A percentile compares a stretch with the other conserved stretches of the same genome.
Conservation (phyloP, 2,797 vertebrate genomes). For the Urosaurus nigricauda region DNA sequence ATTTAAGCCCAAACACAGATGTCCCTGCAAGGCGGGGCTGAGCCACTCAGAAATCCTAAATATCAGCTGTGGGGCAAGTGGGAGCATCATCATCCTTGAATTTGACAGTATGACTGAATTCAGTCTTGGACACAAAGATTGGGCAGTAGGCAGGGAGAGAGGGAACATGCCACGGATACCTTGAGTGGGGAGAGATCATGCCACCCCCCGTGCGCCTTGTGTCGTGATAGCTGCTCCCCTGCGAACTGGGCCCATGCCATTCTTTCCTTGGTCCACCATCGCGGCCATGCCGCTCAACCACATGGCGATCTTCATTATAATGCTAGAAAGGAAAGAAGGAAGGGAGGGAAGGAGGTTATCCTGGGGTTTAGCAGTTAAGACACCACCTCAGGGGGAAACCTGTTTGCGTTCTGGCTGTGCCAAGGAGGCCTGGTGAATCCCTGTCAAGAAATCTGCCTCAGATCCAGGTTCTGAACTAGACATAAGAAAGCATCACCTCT, state of each 20-base stretch:
- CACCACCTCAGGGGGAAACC: neutral
- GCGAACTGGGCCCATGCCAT: slow-evolving; percentile 91
- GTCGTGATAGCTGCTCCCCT: slow-evolving; percentile 87
- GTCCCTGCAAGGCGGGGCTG: neutral
- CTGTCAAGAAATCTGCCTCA: neutral
- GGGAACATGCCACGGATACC: slow-evolving; percentile 77
- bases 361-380: neutral
- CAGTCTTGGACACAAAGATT: neutral
- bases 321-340: slow-evolving; percentile 76
- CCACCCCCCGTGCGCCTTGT: slow-evolving; percentile 85
- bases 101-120: no score
- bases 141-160: neutral
- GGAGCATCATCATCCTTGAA: no score
- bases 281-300: slow-evolving; percentile 90
- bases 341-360: neutral
- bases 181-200: slow-evolving; percentile 89
- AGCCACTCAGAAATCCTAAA: neutral
- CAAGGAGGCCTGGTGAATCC: neutral
- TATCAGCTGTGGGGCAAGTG: neutral
- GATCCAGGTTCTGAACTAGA: neutral
- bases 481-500: neutral
- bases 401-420: neutral
- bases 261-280: slow-evolving; percentile 93
- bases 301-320: slow-evolving; percentile 90
- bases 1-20: neutral